Base-by-base conservation (phyloP, 2,797 vertebrate genomes). In the Pipistrellus pygmaeus region DNA sequence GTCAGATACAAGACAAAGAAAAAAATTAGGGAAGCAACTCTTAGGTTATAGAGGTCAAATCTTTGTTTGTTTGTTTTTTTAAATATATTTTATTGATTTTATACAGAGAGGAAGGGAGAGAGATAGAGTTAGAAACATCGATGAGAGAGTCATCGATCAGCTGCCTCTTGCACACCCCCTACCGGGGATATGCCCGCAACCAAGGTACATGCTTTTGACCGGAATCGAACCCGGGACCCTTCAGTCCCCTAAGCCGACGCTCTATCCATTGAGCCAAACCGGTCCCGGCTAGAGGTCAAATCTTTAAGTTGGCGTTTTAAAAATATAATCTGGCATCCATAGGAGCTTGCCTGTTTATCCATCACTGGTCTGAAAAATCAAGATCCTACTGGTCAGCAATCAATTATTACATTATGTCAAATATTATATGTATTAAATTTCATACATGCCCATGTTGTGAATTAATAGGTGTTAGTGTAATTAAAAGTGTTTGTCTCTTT, bases 401-500 rank as follows among this genome's bases (percentile, higher is more conserved):
- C 8, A 60, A 57, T 60, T 90, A 41, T 21, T 64, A 78, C 55
- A 62, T 35, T 62, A 23, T 68, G 11, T 94, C 46, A 66, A 51
- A 32, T 32, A 21, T 71, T 73, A 38, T 23, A 82, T 46, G 57
- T 15, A 41, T n/a, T 60, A 13, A 41, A 55, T 71, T 68, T n/a
- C 53, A 90, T 17, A 44, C 4, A 77, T 75, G n/a, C 10, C 20
- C 18, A 66, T 21, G 57, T 41, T 66, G 73, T 86, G 46, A 86
- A 86, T 51, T 57, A 72, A 82, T 30, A 77, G 44, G 2, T 71
- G 20, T 53, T 90, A 62, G 14, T 38, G 1, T 83, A 83, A 86
- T 80, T 18, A 87, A 81, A 86, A 78, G 11, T 84, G 3, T 73
- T 60, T 72, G 9, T 73, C 17, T 69, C 69, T 92, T 80, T 94